Conservation (phyloP, 2,888 invertebrate genomes). For the Gerosis bhagava region DNA sequence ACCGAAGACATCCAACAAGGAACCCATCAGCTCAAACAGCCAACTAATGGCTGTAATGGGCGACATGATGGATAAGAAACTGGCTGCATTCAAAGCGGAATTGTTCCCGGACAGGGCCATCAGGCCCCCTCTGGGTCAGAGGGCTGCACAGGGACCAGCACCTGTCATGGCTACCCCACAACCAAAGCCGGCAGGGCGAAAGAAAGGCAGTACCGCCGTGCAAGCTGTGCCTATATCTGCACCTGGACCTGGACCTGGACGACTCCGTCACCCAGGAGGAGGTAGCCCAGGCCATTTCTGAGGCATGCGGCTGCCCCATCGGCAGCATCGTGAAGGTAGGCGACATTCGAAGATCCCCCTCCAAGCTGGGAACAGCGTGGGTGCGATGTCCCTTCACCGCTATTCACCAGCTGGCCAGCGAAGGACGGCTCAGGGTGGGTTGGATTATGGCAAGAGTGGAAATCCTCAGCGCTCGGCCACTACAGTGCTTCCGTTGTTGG, state of each 20-base stretch:
- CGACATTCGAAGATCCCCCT: background rate
- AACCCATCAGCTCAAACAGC: too few relatives aligned
- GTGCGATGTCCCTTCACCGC: slow-evolving; percentile 2
- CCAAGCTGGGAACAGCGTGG: background rate
- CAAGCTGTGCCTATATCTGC: too few relatives aligned
- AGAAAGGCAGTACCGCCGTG: too few relatives aligned
- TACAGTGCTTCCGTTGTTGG: slow-evolving; percentile 10
- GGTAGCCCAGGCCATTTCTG: background rate
- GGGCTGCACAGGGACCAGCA: too few relatives aligned
- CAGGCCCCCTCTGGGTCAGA: too few relatives aligned
- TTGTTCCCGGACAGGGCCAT: background rate
- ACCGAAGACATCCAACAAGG: too few relatives aligned
- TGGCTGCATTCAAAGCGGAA: too few relatives aligned
- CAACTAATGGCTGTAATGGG: too few relatives aligned
- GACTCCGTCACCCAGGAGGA: slow-evolving; percentile 1
- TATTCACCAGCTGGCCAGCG: background rate
- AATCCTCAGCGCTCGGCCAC: slow-evolving; percentile 3
- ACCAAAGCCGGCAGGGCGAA: background rate
- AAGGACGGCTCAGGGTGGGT: background rate
- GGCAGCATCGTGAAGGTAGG: background rate
- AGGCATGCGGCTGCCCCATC: background rate
- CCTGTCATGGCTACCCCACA: too few relatives aligned
- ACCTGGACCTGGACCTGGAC: background rate
- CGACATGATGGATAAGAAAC: too few relatives aligned
- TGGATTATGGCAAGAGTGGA: background rate